Conservation (phyloP, 2,113 vertebrate genomes). For the Beaufortia kweichowensis region DNA sequence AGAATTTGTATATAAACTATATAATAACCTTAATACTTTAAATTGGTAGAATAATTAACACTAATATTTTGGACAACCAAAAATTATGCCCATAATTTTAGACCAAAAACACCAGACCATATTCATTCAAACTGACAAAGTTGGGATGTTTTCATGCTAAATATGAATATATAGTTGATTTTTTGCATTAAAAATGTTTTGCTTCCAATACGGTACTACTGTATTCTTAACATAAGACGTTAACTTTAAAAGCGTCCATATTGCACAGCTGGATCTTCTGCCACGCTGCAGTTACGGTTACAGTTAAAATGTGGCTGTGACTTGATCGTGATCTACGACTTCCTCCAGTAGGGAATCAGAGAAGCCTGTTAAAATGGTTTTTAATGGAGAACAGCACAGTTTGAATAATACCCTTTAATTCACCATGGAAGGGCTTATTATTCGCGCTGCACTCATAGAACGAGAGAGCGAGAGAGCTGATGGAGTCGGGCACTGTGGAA, state of each 20-base stretch:
- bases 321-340: slow-evolving; percentile 66
- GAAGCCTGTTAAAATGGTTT: slow-evolving; percentile 31
- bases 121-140: too few species aligned
- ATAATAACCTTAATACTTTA: too few species aligned
- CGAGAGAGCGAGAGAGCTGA: neutral
- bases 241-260: neutral
- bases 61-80: too few species aligned
- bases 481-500: slow-evolving; percentile 53
- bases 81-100: too few species aligned
- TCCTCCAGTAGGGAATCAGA: slow-evolving; percentile 56
- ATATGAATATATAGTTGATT: too few species aligned
- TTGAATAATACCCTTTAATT: slow-evolving; percentile 53
- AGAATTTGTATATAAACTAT: too few species aligned
- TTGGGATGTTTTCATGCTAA: too few species aligned
- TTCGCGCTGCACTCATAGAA: slow-evolving; percentile 38
- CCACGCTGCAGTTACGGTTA: slow-evolving; percentile 25
- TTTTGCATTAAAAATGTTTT: too few species aligned
- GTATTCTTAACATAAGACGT: too few species aligned
- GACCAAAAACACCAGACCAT: too few species aligned
- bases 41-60: too few species aligned
- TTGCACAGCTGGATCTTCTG: neutral
- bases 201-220: too few species aligned
- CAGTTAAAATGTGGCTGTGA: slow-evolving; percentile 40
- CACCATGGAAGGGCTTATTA: slow-evolving; percentile 58
- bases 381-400: slow-evolving; percentile 53